Base-by-base conservation (phyloP, 2,888 invertebrate species). In the Lepas anatifera region DNA sequence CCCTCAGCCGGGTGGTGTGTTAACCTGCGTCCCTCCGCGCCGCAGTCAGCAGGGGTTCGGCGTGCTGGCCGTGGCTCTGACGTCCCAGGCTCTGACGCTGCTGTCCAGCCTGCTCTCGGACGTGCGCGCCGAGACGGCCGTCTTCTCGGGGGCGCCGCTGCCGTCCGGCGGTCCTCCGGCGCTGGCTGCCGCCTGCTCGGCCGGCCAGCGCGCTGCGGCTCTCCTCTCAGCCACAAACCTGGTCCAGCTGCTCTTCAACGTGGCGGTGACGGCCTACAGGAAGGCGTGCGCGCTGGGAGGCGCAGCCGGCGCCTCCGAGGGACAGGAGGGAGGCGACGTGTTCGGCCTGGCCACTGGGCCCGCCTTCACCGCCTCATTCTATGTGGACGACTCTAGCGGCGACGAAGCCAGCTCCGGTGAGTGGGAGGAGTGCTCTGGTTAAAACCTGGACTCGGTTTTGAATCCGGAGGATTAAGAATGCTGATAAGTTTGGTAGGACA, bases 221-320 rank as follows among this genome's bases (percentile, higher is more conserved):
- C 84, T 92, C 58, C 83, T 88, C 39, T 83, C 85, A 68, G 86
- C 87, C 13, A 87, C 89, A 29, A 89, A 89, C 3, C 79, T 92
- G 68, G 90, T 89, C 77, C 89, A 90, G 73, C 80, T 95, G n/a
- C 81, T 95, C 68, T 92, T 94, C 74, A 91, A 91, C 72, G 81
- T 95, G 71, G 92, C 94, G 32, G 90, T 92, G 8, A 90, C 94
- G 48, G 89, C 92, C 75, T 95, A 95, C 81, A 87, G 93, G 76
- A 95, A 95, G 82, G 85, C 76, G 41, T 58, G 58, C 58, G 58
- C 32, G 32, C 58, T 58, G 32, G 13, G 58, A 7, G 22, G 35
- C 32, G 10, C 18, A 6, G 35, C 8, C 32, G 35, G 18, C 22
- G 18, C 32, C 18, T 32, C 35, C 32, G 35, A 18, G 22, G 35